These are phyloP conservation scores for Xanthorhoe designata DNA, from an alignment of 2,888 invertebrate species.

Conservation along the genomic window DNA sequence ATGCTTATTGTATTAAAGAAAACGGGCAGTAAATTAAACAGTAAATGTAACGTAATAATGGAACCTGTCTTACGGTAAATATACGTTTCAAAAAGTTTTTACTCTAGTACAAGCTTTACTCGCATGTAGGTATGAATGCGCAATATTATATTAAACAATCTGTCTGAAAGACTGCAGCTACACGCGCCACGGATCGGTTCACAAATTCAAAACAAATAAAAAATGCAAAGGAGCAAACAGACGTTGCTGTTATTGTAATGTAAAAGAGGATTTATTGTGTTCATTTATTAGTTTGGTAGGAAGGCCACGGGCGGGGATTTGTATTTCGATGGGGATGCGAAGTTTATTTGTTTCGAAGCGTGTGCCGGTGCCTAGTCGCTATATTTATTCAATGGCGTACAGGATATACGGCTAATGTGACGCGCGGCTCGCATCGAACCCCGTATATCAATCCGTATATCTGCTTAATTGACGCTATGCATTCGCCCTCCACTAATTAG, in stretches of 20 bases:
- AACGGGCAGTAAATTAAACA: background rate
- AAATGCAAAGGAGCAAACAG: constrained; percentile 55
- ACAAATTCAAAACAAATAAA: constrained; percentile 45
- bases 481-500: constrained; percentile 58
- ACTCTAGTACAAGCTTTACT: background rate
- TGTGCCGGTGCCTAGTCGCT: constrained; percentile 51
- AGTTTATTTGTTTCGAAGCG: constrained; percentile 74
- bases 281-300: constrained; percentile 79
- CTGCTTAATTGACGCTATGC: constrained; percentile 65
- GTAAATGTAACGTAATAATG: background rate
- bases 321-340: constrained; percentile 70
- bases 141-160: constrained; percentile 22
- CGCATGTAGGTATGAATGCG: constrained; percentile 1
- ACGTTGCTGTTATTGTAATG: constrained; percentile 68
- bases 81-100: background rate
- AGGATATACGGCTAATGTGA: constrained; percentile 74
- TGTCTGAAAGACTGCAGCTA: constrained; percentile 27
- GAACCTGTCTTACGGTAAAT: background rate
- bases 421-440: constrained; percentile 62
- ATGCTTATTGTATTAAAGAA: constrained; percentile 15
- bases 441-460: constrained; percentile 71
- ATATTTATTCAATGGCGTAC: constrained; percentile 45
- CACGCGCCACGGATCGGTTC: constrained; percentile 38
- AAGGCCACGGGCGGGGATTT: constrained; percentile 72
- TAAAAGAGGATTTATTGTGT: constrained; percentile 75